Evolutionary conservation across 2,797 vertebrate genomes (phyloP).

Genomic region (Onychomys leucogaster): DNA sequence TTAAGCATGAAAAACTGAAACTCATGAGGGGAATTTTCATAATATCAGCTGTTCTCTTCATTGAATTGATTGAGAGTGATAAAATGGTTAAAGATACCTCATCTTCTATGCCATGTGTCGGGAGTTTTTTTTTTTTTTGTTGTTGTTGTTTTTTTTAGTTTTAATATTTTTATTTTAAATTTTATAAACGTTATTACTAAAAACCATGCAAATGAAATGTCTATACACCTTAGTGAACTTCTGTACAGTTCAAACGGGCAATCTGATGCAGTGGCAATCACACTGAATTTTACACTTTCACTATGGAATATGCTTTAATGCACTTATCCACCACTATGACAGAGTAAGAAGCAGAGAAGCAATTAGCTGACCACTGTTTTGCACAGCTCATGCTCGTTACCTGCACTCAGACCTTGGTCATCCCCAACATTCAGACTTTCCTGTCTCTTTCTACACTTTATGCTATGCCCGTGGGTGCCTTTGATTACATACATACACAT

Average conservation of each 20-base stretch:
- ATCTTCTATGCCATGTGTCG: background rate
- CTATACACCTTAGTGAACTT: background rate
- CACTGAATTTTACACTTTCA: background rate
- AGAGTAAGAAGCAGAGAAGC: background rate
- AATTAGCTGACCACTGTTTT: background rate
- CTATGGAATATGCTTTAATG: background rate
- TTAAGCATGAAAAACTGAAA: background rate
- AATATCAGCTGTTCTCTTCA: background rate
- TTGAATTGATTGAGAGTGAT: background rate
- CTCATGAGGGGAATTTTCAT: background rate
- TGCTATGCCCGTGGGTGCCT: background rate
- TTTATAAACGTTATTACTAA: background rate
- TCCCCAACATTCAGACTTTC: background rate
- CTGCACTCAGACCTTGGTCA: background rate
- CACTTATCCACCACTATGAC: background rate
- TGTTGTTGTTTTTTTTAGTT: background rate
- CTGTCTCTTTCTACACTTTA: background rate
- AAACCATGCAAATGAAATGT: no score
- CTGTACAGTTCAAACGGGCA: background rate
- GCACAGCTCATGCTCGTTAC: background rate
- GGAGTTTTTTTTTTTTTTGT: no score
- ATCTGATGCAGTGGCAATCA: background rate
- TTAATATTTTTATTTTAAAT: background rate
- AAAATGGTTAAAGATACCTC: background rate
- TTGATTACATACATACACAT: background rate